Evolutionary conservation across 2,113 vertebrate genomes (phyloP), one percentile per base, ranked within the genome.

Genomic region (Lipophrys pholis): DNA sequence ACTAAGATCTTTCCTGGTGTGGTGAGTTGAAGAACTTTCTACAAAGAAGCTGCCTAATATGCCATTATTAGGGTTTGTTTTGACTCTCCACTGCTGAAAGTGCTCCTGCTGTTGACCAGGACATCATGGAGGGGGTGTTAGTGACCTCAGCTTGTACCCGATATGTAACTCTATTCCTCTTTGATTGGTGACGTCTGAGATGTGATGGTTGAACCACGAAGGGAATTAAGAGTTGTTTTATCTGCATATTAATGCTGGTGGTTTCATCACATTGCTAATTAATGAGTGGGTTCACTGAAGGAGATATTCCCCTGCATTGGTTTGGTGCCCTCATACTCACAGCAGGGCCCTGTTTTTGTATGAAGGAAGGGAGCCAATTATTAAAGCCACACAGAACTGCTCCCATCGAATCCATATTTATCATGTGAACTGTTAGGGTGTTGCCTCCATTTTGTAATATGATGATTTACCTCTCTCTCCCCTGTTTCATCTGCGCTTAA

Each of bases 1-100:
- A 92, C 90, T 87, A 98, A 96, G 89, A 98, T 99, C 87, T 99
- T 99, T 78, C 98, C 98, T 1, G 97, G 97, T 78, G 97, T 97
- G 95, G 98, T 99, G 89, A 80, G 11, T 61, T 7, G 1, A 45
- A 63, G 53, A 30, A 30, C 21, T 30, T 30, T 4, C 21, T 30
- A 2, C 21, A 30, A 30, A 30, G 21, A 30, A 4, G 21, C 21
- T 2, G 21, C 21, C 21, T 30, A 4, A 30, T 4, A 4, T 4
- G 21, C 21, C 21, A 4, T 30, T 4, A 4, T 30, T 30, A 30
- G 21, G 21, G 2, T 30, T 4, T 30, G 21, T 4, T 30, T 30
- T 30, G 21, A 30, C 21, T 30, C 4, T 4, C 21, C 21, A 30
- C 21, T 30, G 21, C 21, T 30, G 21, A 30, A 30, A 30, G 21